Evolutionary conservation across 2,888 invertebrate species (phyloP).

Genomic region (Trachelus troglodyta): DNA sequence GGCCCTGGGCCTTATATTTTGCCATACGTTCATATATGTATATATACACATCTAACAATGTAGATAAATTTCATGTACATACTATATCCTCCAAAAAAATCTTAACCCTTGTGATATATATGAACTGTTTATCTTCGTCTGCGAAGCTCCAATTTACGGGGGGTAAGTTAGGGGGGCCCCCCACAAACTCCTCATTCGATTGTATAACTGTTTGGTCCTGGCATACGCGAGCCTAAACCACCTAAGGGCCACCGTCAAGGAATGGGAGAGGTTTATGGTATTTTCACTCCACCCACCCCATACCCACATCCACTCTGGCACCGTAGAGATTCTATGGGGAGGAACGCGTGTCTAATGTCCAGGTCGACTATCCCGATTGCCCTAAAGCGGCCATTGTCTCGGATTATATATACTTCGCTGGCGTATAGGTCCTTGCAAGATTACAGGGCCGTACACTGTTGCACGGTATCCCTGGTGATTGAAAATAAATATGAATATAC

Average conservation of each 20-base stretch:
- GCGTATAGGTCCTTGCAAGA: not conserved
- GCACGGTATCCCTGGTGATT: not conserved
- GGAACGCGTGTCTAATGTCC: slow-evolving; percentile 40
- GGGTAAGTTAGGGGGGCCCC: slow-evolving; percentile 23
- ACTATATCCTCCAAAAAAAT: slow-evolving; percentile 48
- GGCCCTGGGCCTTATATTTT: slow-evolving; percentile 5
- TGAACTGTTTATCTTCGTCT: not conserved
- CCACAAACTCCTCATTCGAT: slow-evolving; percentile 16
- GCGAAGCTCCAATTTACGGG: not conserved
- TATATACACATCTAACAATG: not conserved
- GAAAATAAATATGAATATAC: not conserved
- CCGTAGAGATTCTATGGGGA: not conserved
- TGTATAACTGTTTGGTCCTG: not conserved
- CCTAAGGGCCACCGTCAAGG: not conserved
- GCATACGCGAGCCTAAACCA: not conserved
- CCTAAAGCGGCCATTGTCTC: slow-evolving; percentile 56
- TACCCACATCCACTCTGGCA: not conserved
- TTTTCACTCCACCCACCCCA: not conserved
- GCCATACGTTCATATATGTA: slow-evolving; percentile 29
- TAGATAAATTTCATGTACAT: slow-evolving; percentile 25
- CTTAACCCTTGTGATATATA: slow-evolving; percentile 46
- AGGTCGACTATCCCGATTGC: slow-evolving; percentile 47
- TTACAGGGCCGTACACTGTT: not conserved
- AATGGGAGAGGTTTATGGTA: not conserved
- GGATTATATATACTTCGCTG: slow-evolving; percentile 50